These are phyloP conservation scores for Hyaena hyaena DNA, from an alignment of 2,113 vertebrate species.

Conservation along the genomic window DNA sequence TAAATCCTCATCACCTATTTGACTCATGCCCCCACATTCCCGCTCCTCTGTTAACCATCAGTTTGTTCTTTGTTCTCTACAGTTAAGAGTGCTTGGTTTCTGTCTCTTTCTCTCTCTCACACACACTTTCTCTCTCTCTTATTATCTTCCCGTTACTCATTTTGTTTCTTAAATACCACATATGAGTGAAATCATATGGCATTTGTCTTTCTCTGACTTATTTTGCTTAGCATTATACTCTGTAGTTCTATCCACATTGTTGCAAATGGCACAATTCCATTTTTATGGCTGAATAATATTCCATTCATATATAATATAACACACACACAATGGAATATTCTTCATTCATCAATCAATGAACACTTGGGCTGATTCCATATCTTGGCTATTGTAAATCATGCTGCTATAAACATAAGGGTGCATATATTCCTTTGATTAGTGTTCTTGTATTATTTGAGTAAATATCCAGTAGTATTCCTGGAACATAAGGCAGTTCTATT, in stretches of 20 bases:
- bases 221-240: not conserved
- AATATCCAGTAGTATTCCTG: not conserved
- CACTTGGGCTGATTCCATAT: not conserved
- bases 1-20: not conserved
- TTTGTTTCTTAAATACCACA: not conserved
- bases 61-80: not conserved
- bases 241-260: not conserved
- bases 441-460: not conserved
- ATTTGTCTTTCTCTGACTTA: not conserved
- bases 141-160: not conserved
- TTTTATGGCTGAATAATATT: not conserved
- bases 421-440: not conserved
- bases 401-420: not conserved
- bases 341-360: not conserved
- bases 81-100: not conserved
- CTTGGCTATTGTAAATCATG: not conserved
- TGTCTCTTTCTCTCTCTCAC: not conserved
- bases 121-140: not conserved
- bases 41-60: not conserved
- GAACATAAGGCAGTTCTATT: not conserved
- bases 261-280: not conserved
- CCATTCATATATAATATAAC: not conserved
- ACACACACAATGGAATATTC: too few species aligned
- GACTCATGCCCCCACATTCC: not conserved
- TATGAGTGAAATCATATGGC: not conserved